phyloP scores from a whole-genome alignment of 2,113 vertebrate genomes.

The Ictalurus punctatus region DNA sequence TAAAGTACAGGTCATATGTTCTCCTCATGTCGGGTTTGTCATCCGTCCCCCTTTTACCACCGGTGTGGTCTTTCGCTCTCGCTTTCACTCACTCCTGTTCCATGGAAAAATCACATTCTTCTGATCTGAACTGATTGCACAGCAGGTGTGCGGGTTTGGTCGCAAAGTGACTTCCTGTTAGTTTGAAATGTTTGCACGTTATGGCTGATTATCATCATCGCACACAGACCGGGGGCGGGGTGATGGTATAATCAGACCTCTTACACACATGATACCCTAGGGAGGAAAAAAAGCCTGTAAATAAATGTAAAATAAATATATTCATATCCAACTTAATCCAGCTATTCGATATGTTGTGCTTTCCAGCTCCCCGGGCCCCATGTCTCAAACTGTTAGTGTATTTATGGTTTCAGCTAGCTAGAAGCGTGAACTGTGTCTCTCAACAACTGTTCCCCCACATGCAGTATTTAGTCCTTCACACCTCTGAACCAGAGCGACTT shows the following conservation, averaged over 20 bases:
- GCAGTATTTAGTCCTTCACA: background rate
- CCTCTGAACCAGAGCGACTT: background rate
- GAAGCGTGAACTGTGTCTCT: background rate
- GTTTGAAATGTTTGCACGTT: conserved; percentile 1
- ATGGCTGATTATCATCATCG: background rate
- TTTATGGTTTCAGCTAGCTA: background rate
- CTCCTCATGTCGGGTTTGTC: background rate
- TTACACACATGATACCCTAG: background rate
- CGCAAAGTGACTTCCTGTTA: background rate
- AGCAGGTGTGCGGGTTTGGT: conserved; percentile 17
- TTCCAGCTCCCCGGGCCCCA: background rate
- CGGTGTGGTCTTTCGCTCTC: background rate
- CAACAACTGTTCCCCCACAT: background rate
- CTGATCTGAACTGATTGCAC: background rate
- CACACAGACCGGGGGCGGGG: background rate
- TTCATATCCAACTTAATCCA: background rate
- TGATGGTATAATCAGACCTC: background rate
- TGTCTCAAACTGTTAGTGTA: background rate
- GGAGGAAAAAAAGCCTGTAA: background rate
- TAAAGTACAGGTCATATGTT: conserved; percentile 58
- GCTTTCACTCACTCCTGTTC: background rate
- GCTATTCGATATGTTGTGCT: background rate
- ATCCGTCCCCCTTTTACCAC: background rate
- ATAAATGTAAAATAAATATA: background rate
- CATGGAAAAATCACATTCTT: background rate